These are phyloP conservation scores for Aegypius monachus DNA, from an alignment of 2,113 vertebrate species.

Conservation along the genomic window DNA sequence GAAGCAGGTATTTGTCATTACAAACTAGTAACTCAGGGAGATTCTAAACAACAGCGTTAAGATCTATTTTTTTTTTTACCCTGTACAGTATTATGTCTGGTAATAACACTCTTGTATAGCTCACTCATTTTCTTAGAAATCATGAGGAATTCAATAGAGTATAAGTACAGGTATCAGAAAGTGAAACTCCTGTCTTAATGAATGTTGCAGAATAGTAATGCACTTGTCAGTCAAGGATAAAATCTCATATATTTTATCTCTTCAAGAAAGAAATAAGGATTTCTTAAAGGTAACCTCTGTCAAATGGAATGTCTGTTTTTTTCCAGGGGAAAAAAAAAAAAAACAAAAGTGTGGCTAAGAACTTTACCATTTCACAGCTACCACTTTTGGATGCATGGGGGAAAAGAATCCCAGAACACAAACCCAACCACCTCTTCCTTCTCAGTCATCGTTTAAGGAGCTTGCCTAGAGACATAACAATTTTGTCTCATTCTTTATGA, in stretches of 20 bases:
- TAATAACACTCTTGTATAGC: not conserved
- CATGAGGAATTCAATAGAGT: not conserved
- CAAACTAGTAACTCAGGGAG: not conserved
- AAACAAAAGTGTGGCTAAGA: not conserved
- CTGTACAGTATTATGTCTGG: not conserved
- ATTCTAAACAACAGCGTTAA: not conserved
- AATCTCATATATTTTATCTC: not conserved
- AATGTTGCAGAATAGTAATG: not conserved
- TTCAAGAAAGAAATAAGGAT: not conserved
- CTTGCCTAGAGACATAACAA: not conserved
- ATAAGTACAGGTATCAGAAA: not conserved
- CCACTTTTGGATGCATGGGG: not conserved
- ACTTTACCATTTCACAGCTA: not conserved
- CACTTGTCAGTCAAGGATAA: not conserved
- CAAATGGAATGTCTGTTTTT: not conserved
- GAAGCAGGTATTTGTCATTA: not conserved
- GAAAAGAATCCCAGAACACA: not conserved
- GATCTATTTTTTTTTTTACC: not conserved
- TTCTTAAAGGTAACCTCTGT: not conserved
- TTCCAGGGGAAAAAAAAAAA: not conserved
- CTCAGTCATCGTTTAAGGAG: not conserved
- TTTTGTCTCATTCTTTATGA: not conserved
- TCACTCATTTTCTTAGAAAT: not conserved
- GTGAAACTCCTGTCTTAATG: not conserved
- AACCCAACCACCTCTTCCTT: not conserved